Conservation (phyloP, 2,113 vertebrate species). For the Poeciliopsis prolifica region DNA sequence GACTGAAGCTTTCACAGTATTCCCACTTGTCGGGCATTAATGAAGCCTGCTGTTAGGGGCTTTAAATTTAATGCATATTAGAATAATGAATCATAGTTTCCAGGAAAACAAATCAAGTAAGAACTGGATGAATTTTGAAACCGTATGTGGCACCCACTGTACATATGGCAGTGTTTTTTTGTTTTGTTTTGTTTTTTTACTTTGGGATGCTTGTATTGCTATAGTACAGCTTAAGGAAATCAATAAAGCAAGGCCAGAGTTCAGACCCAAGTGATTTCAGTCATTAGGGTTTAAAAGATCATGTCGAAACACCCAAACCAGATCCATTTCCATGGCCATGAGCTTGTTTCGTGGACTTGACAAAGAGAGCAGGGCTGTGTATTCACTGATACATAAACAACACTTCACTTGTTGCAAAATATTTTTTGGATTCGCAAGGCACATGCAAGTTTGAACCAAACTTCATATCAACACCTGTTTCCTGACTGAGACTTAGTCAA, state of each 20-base stretch:
- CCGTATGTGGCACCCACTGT: background rate
- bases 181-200: background rate
- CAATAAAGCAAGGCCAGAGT: slow-evolving; percentile 47
- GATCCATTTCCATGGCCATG: background rate
- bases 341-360: background rate
- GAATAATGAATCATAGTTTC: background rate
- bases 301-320: slow-evolving; percentile 6
- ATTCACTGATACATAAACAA: background rate
- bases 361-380: background rate
- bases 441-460: background rate
- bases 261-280: slow-evolving; percentile 10
- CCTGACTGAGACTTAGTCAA: background rate
- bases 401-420: background rate
- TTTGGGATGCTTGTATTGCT: slow-evolving; percentile 22
- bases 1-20: slow-evolving; percentile 5
- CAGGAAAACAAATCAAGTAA: slow-evolving; percentile 1
- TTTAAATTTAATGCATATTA: slow-evolving; percentile 32
- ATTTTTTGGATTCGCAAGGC: background rate
- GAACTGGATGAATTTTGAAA: slow-evolving; percentile 16
- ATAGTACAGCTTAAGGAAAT: slow-evolving; percentile 25
- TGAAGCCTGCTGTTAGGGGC: slow-evolving; percentile 39
- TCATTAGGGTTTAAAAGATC: slow-evolving; percentile 10
- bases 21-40: slow-evolving; percentile 39
- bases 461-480: background rate
- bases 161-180: background rate